Evolutionary conservation across 2,888 invertebrate species (phyloP), one percentile per base, ranked within the genome.

Genomic region (Deladenus siricidicola): DNA sequence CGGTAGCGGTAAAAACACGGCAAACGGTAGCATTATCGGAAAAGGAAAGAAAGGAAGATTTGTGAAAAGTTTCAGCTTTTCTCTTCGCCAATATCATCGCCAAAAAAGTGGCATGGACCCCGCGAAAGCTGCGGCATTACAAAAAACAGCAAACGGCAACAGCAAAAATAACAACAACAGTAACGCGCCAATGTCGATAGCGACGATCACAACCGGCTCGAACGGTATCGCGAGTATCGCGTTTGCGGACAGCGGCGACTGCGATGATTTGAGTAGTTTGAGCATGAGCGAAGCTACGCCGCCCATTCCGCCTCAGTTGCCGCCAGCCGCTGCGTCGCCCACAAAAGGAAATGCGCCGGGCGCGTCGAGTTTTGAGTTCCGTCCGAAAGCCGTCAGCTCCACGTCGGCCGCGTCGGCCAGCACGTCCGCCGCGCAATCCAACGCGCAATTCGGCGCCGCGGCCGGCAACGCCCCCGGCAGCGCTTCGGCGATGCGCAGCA

Each of bases 361-460:
- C 14, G 62, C 49, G 10, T 50, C 56, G 17, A 74, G 74, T 45
- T 74, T 75, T 58, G 75, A 76, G 58, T 75, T 75, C 51, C 70
- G 75, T n/a, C 75, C 75, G 28, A 67, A 65, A 19, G 64, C 64
- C 8, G 50, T 51, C 48, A 54, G 57, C 2, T 19, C 62, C n/a
- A 34, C 39, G 14, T 14, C 39, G 14, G 39, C 39, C 6, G 14
- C 39, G 14, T 10, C 39, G 6, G 39, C 39, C 39, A 34, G 39
- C 39, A 34, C 39, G 8, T 34, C 39, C 6, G 39, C 6, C 14
- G 39, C 26, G 17, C n/a, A n/a, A n/a, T n/a, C n/a, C n/a, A n/a
- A n/a, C n/a, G 26, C 8, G 10, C 48, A 21, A 47, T 23, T 17
- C 6, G 48, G 8, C 23, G 26, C 48, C 23, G 48, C 23, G 6